Conservation (phyloP, 2,113 vertebrate genomes). For the Otus sunia region DNA sequence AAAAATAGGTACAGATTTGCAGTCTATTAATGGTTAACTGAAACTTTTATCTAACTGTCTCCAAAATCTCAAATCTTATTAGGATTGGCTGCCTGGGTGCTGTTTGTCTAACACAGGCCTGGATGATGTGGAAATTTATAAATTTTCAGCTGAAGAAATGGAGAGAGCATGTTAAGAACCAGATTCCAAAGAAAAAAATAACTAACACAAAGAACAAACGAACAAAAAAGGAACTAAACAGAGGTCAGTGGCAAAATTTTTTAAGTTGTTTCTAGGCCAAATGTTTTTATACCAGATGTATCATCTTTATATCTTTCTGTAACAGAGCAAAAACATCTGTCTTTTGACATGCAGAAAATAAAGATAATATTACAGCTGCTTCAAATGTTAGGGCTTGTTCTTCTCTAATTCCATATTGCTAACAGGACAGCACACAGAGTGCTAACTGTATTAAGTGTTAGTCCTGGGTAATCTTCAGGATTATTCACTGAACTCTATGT, state of each 20-base stretch:
- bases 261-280: not conserved
- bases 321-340: not conserved
- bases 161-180: slow-evolving; percentile 81
- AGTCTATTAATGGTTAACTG: not conserved
- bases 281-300: not conserved
- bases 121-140: slow-evolving; percentile 91
- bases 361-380: not conserved
- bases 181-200: slow-evolving; percentile 77
- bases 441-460: not conserved
- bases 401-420: not conserved
- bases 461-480: not conserved
- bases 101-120: slow-evolving; percentile 84
- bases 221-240: slow-evolving; percentile 74
- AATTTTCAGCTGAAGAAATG: slow-evolving; percentile 87
- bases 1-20: not conserved
- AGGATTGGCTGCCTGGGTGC: slow-evolving; percentile 85
- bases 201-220: slow-evolving; percentile 78
- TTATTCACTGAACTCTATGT: not conserved
- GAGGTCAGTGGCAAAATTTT: slow-evolving; percentile 60
- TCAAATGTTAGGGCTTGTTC: not conserved
- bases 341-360: not conserved
- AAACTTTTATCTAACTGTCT: not conserved
- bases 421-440: not conserved
- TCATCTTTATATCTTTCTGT: not conserved
- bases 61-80: not conserved